A percentile compares a stretch with the other conserved stretches of the same genome.
phyloP scores from a whole-genome alignment of 1,140 invertebrate genomes.

The Tetramorium parvispinum region DNA sequence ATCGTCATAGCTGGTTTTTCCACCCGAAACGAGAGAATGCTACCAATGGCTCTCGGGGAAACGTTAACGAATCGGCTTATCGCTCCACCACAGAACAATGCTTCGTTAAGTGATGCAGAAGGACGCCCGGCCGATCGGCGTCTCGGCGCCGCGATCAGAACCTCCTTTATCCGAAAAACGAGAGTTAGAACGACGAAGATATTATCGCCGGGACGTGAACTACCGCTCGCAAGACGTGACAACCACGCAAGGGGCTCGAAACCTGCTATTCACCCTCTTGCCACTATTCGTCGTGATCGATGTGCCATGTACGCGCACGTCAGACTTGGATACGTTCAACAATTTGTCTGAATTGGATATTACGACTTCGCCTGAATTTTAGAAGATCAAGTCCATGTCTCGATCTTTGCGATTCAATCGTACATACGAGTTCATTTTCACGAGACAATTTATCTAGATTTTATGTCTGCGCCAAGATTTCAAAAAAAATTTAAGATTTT shows the following conservation, averaged over 20 bases:
- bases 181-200: conserved; percentile 23
- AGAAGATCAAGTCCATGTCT: neutral
- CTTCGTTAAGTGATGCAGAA: conserved; percentile 49
- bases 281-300: conserved; percentile 6
- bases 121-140: conserved; percentile 8
- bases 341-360: conserved; percentile 28
- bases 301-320: neutral
- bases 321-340: neutral
- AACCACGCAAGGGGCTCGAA: neutral
- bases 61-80: conserved; percentile 64
- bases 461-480: neutral
- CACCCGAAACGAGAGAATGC: neutral
- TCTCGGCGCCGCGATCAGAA: conserved; percentile 52
- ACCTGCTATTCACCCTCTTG: neutral
- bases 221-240: neutral
- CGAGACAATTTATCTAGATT: neutral
- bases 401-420: neutral
- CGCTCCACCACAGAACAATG: conserved; percentile 59
- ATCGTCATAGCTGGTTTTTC: neutral
- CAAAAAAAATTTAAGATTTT: neutral
- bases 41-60: conserved; percentile 45
- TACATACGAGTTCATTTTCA: neutral
- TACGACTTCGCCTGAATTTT: neutral
- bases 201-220: conserved; percentile 18
- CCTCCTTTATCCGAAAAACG: conserved; percentile 39